A percentile compares a stretch with the other conserved stretches of the same genome.
These are phyloP conservation scores for Lasioglossum calceatum DNA, from an alignment of 2,888 invertebrate species.

Conservation along the genomic window DNA sequence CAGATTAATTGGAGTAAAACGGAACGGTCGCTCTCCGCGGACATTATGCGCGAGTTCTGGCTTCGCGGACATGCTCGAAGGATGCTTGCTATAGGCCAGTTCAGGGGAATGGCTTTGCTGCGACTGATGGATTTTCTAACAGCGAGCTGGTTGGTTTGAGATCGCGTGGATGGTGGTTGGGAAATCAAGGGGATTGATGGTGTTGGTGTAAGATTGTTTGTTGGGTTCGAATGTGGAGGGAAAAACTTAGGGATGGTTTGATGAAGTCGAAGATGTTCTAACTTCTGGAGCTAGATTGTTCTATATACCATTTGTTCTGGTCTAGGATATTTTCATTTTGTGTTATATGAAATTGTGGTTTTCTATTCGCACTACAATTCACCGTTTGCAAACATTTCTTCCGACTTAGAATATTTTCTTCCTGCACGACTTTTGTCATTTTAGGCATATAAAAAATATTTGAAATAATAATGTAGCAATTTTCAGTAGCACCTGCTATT, in stretches of 20 bases:
- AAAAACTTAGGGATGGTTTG: background rate
- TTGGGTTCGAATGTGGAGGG: background rate
- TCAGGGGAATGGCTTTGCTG: background rate
- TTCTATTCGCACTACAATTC: too few species aligned
- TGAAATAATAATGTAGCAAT: too few species aligned
- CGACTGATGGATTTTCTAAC: background rate
- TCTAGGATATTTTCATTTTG: too few species aligned
- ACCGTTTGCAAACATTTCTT: too few species aligned
- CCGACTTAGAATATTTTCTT: too few species aligned
- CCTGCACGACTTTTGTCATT: too few species aligned
- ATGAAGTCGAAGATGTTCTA: background rate
- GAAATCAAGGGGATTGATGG: background rate
- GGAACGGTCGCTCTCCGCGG: slow-evolving; percentile 9
- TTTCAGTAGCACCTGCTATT: too few species aligned
- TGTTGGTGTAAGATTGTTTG: background rate
- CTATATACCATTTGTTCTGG: too few species aligned
- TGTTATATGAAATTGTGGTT: too few species aligned
- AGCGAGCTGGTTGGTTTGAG: background rate
- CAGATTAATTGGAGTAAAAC: slow-evolving; percentile 49
- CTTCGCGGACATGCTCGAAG: background rate
- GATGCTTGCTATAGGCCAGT: background rate
- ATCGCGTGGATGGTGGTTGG: background rate
- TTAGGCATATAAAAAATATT: too few species aligned
- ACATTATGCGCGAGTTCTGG: slow-evolving; percentile 19
- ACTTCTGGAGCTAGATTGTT: too few species aligned